Evolutionary conservation across 2,113 vertebrate genomes (phyloP).

Genomic region (Alethe diademata): DNA sequence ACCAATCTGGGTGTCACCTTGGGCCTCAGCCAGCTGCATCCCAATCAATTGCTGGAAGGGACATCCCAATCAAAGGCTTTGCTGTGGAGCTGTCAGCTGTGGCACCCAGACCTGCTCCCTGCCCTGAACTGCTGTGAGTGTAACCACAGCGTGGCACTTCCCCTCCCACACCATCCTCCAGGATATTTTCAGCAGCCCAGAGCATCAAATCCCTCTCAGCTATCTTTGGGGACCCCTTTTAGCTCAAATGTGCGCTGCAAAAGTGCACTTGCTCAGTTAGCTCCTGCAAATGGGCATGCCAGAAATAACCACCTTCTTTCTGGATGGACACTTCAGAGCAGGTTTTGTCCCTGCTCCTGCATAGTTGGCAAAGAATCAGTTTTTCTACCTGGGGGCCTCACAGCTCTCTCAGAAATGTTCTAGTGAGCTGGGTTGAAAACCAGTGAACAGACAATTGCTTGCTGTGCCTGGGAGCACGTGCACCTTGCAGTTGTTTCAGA

Average conservation of each 20-base stretch:
- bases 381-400: background rate
- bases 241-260: accelerated
- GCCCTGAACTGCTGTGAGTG: slow-evolving; percentile 90
- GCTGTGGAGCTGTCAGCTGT: background rate
- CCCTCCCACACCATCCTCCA: slow-evolving; percentile 96
- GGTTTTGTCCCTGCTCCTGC: background rate
- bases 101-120: slow-evolving; percentile 82
- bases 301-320: background rate
- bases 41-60: background rate
- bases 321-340: background rate
- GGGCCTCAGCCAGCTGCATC: background rate
- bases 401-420: background rate
- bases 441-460: background rate
- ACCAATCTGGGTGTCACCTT: background rate
- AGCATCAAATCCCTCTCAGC: background rate
- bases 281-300: background rate
- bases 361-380: background rate
- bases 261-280: background rate
- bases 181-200: background rate
- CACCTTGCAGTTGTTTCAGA: background rate
- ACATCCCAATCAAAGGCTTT: background rate
- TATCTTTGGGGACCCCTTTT: background rate
- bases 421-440: background rate
- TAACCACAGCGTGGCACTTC: slow-evolving; percentile 89
- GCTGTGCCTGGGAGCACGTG: background rate